Percentiles rank a stretch among this genome's conserved stretches.
phyloP scores from a whole-genome alignment of 2,888 invertebrate genomes.

The Mythimna albipuncta region DNA sequence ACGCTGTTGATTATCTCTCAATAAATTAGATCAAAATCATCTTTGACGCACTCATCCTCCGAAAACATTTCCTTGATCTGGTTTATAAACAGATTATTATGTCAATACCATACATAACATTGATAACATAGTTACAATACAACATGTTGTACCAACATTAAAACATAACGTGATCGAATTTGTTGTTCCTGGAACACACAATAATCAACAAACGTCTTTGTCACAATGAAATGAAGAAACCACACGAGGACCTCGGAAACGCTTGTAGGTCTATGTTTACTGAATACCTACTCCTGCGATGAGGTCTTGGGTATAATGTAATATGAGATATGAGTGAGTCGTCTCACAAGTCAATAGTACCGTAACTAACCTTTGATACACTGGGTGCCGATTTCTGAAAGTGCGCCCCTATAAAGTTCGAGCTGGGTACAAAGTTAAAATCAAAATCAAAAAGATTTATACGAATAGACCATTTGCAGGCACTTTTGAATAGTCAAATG shows the following conservation, averaged over 20 bases:
- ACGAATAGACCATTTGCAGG: too few relatives aligned
- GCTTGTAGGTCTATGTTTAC: conserved; percentile 1
- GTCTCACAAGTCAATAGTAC: too few relatives aligned
- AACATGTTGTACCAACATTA: background rate
- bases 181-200: background rate
- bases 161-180: conserved; percentile 4
- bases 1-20: too few relatives aligned
- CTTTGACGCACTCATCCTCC: background rate
- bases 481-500: too few relatives aligned
- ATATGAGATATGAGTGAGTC: too few relatives aligned
- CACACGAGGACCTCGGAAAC: background rate
- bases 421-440: too few relatives aligned
- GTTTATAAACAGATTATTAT: background rate
- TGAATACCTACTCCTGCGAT: background rate
- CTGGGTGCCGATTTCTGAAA: too few relatives aligned
- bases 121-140: background rate
- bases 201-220: background rate
- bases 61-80: background rate
- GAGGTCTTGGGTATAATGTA: background rate
- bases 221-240: conserved; percentile 2
- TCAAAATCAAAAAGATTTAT: too few relatives aligned
- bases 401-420: too few relatives aligned
- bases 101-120: conserved; percentile 4
- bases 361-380: too few relatives aligned
- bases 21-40: too few relatives aligned